Conservation (phyloP, 2,113 vertebrate species). For the Xyliphius kryptos region DNA sequence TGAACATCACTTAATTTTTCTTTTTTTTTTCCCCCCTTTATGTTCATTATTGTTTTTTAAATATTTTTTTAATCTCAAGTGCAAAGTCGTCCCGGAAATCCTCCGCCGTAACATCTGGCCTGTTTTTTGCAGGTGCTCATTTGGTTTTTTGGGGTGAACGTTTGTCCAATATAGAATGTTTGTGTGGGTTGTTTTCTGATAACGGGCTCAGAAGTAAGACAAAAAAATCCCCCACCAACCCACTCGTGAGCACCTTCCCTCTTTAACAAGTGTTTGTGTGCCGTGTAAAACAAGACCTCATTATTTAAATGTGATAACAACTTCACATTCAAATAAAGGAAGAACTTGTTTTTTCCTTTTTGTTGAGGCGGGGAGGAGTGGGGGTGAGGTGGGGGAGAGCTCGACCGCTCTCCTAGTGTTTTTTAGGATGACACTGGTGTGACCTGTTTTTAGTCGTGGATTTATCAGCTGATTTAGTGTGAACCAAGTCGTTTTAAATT, state of each 20-base stretch:
- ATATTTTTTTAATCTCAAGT: background rate
- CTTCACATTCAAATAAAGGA: slow-evolving; percentile 21
- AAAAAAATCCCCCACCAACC: slow-evolving; percentile 19
- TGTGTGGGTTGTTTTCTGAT: slow-evolving; percentile 52
- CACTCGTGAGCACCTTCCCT: background rate
- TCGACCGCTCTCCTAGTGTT: background rate
- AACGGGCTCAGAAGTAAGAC: slow-evolving; percentile 15
- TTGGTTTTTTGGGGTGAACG: slow-evolving; percentile 59
- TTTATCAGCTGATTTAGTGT: too few species aligned
- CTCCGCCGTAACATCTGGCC: slow-evolving; percentile 53
- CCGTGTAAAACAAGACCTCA: slow-evolving; percentile 21
- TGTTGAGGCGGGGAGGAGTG: background rate
- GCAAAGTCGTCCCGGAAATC: slow-evolving; percentile 24
- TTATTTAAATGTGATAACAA: slow-evolving; percentile 36
- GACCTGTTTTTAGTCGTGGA: too few species aligned
- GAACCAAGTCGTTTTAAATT: too few species aligned
- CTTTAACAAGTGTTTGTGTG: slow-evolving; percentile 13
- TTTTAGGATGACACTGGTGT: background rate
- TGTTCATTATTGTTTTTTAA: slow-evolving; percentile 12
- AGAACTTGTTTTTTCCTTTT: slow-evolving; percentile 22
- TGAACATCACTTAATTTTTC: background rate
- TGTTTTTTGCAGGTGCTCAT: slow-evolving; percentile 67
- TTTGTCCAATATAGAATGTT: slow-evolving; percentile 46
- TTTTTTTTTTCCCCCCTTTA: slow-evolving; percentile 1
- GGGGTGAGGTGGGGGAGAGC: too few species aligned